Conservation (phyloP, 2,888 invertebrate species). For the Pristionchus mayeri region DNA sequence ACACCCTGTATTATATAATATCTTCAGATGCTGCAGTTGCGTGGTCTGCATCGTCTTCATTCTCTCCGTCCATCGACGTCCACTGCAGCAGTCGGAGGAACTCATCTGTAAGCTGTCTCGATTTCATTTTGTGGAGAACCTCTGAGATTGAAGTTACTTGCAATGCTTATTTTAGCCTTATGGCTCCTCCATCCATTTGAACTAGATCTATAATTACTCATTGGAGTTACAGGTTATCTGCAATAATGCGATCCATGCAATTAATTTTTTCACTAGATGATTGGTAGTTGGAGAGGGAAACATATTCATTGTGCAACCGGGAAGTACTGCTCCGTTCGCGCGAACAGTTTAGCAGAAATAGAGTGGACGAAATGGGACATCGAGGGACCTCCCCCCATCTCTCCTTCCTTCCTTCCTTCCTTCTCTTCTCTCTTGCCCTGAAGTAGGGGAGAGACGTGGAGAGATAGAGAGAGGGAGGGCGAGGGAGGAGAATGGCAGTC, state of each 20-base stretch:
- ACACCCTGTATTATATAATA: no score
- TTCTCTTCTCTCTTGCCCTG: background rate
- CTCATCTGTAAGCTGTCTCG: conserved; percentile 3
- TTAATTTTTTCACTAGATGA: no score
- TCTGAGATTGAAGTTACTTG: no score
- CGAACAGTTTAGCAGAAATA: background rate
- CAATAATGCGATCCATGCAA: no score
- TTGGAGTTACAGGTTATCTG: no score
- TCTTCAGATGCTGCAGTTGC: background rate
- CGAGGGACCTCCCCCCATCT: background rate
- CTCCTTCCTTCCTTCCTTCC: background rate
- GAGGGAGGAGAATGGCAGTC: background rate
- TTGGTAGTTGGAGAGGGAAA: no score
- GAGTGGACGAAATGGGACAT: background rate
- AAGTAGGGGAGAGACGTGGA: background rate
- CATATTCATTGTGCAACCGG: no score
- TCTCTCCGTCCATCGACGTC: conserved; percentile 4
- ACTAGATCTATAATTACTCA: no score
- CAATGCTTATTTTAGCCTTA: no score
- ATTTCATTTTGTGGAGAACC: no score
- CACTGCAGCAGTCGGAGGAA: background rate
- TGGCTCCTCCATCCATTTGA: no score
- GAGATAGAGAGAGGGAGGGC: conserved; percentile 19
- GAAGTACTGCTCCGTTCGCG: background rate
- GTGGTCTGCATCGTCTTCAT: background rate